Base-by-base conservation (phyloP, 2,797 vertebrate species). In the Ficedula albicollis region DNA sequence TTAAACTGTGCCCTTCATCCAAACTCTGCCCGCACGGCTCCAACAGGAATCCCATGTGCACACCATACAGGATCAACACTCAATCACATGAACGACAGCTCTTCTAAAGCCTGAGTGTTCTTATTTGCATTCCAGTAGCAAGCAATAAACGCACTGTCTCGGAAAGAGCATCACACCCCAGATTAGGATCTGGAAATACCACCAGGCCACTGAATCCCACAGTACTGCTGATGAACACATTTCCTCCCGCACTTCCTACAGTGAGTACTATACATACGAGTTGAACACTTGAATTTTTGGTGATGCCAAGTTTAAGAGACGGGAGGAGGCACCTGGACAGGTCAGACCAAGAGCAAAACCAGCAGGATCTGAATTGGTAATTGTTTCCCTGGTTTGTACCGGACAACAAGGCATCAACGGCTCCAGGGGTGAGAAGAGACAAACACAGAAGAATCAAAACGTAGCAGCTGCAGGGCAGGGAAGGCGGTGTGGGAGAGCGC, bases 221-320 rank as follows among this genome's bases (percentile, higher is more conserved):
- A 2, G 41, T 32, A 68, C 13, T 6, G 6, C 17, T 3, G 3
- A 41, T 3, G 26, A 38, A 10, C n/a, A 22, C 25, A 6, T 41
- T 59, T 72, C 27, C 25, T 69, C 25, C 67, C 2, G 5, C 30
- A 10, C 11, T 54, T 73, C 55, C 55, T 62, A 55, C 51, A 62
- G 16, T 3, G 16, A 13, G 26, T 76, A 48, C 30, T 38, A 34
- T 20, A 76, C 48, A 76, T 39, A 87, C 59, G 51, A 94, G 70
- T 41, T 52, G 60, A 94, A 81, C 26, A 11, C 51, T 66, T 48
- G 72, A 82, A 87, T 25, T 66, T 43, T 17, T 59, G 59, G 55
- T 66, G 78, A 76, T 84, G 77, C 44, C 59, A 63, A 95, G 84
- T 63, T 66, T 66, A 74, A 73, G 52, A 87, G 72, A 89, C 20